Evolutionary conservation across 2,888 invertebrate genomes (phyloP).

Genomic region (Erpobdella octoculata): DNA sequence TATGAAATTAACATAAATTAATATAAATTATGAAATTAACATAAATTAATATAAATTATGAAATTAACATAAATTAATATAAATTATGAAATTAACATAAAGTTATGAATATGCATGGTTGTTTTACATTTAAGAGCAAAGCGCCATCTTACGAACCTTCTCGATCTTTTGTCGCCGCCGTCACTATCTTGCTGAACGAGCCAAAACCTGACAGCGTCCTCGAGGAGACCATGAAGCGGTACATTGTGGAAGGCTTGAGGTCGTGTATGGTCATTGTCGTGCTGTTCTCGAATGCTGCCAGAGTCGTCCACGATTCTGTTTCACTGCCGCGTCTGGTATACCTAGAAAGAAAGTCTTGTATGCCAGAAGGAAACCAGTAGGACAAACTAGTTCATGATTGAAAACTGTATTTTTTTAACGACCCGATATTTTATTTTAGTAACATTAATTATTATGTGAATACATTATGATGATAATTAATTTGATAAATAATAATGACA

Average conservation of each 20-base stretch:
- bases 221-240: slow-evolving; percentile 17
- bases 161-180: slow-evolving; percentile 14
- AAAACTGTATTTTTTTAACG: too few relatives aligned
- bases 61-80: neutral
- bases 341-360: neutral
- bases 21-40: neutral
- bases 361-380: neutral
- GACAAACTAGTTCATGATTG: neutral
- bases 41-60: neutral
- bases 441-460: too few relatives aligned
- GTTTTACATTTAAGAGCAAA: too few relatives aligned
- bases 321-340: neutral
- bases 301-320: slow-evolving; percentile 6
- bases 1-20: neutral
- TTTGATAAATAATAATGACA: too few relatives aligned
- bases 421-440: too few relatives aligned
- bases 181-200: neutral
- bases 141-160: too few relatives aligned
- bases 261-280: neutral
- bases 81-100: neutral
- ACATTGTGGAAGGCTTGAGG: slow-evolving; percentile 15
- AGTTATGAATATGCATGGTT: neutral
- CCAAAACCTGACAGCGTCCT: neutral
- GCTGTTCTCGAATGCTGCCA: slow-evolving; percentile 16
- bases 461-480: slow-evolving; percentile 3